These are phyloP conservation scores for Gymnocypris eckloni DNA, from an alignment of 2,797 vertebrate genomes.

Conservation along the genomic window DNA sequence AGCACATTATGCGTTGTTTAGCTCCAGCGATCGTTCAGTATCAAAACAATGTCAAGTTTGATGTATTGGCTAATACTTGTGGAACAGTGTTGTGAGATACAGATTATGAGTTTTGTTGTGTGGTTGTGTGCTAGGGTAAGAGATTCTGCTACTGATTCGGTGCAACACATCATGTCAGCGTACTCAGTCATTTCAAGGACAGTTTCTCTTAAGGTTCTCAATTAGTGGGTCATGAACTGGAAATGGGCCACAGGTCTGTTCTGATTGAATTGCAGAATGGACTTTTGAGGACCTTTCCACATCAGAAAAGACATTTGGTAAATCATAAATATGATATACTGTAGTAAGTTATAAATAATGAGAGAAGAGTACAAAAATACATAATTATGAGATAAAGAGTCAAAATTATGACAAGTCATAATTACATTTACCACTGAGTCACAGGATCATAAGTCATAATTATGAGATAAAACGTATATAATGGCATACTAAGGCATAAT, in stretches of 20 bases:
- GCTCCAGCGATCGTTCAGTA: conserved; percentile 9
- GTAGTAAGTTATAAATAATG: not conserved
- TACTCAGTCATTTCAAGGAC: not conserved
- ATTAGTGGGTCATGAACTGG: not conserved
- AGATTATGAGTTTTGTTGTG: conserved; percentile 1
- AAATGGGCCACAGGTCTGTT: not conserved
- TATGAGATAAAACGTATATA: not conserved
- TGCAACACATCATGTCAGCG: not conserved
- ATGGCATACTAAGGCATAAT: no score
- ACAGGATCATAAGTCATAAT: not conserved
- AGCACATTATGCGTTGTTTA: conserved; percentile 25
- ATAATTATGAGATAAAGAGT: not conserved
- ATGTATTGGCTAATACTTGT: conserved; percentile 13
- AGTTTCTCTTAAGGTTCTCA: not conserved
- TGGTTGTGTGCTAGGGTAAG: not conserved
- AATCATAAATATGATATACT: not conserved
- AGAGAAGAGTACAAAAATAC: not conserved
- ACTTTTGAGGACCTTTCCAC: not conserved
- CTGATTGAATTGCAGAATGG: not conserved
- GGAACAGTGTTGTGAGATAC: conserved; percentile 10
- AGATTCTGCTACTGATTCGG: not conserved
- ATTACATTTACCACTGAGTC: no score
- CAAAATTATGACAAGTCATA: not conserved
- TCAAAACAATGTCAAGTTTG: conserved; percentile 30
- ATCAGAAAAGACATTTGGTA: not conserved